Evolutionary conservation across 2,797 vertebrate genomes (phyloP), one percentile per base, ranked within the genome.

Genomic region (Ceryle rudis): DNA sequence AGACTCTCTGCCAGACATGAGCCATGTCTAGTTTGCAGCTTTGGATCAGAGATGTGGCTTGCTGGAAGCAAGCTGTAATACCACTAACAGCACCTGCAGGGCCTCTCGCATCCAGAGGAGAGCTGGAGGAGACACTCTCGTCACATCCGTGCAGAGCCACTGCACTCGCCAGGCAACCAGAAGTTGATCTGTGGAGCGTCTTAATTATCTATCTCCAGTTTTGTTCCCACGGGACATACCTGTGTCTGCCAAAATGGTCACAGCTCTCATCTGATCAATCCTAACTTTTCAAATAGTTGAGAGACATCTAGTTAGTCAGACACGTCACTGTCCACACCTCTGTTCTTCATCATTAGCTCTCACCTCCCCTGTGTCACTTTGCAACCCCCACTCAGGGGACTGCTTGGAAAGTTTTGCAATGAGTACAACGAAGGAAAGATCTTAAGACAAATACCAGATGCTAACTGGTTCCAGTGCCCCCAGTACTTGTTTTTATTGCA

Each of bases 41-140:
- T n/a, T 10, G 73, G 87, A 71, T 26, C 20, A 22, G 67, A 26
- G 15, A 28, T n/a, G 57, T 72, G 65, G 23, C 54, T 57, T 26
- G 37, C 23, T 70, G 66, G 10, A 47, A 81, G 61, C 31, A 44
- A 47, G 23, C 21, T 41, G 1, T 20, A 31, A 29, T 31, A 33
- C 10, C 0, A 3, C 39, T 28, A 60, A 13, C 10, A 55, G 49
- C 1, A 4, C 69, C 39, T 2, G 1, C 25, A 20, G 49, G 72
- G 51, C 35, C 1, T 15, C 77, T 74, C 3, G 0, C 2, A 1
- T 17, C 44, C 1, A 0, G 16, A 0, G 12, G 71, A 19, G 33
- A 29, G 52, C 5, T 6, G 31, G 60, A 67, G 79, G 47, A 80
- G 15, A 19, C 25, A 10, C 19, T 41, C 0, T 0, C 3, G 6